Conservation (phyloP, 2,888 invertebrate genomes). For the Aporophyla lueneburgensis region DNA sequence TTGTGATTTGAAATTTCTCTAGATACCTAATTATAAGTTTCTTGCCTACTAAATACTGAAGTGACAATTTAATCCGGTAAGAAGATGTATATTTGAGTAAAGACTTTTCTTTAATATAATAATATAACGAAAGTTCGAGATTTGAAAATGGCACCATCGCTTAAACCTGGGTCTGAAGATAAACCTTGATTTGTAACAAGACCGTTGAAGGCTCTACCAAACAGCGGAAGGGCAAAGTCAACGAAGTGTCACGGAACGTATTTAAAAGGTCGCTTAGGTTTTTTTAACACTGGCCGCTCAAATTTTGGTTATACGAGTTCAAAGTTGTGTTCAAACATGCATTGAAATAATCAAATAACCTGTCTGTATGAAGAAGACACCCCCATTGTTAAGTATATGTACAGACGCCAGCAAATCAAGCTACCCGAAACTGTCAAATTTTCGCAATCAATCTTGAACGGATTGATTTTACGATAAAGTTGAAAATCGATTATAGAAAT, state of each 20-base stretch:
- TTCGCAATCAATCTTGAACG: too few species aligned
- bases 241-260: constrained; percentile 9
- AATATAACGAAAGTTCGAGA: too few species aligned
- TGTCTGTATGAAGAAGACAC: background rate
- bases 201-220: background rate
- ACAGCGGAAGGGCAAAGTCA: constrained; percentile 14
- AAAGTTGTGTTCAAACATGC: background rate
- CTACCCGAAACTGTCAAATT: too few species aligned
- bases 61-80: background rate
- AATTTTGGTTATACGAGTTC: constrained; percentile 22
- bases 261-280: constrained; percentile 15
- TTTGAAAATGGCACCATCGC: background rate
- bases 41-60: background rate
- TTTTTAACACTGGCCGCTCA: constrained; percentile 1
- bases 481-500: too few species aligned
- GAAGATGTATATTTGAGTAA: background rate
- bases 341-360: constrained; percentile 23
- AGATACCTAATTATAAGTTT: too few species aligned
- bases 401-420: too few species aligned
- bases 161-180: background rate
- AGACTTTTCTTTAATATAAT: background rate
- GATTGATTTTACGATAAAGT: too few species aligned
- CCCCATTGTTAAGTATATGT: background rate
- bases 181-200: constrained; percentile 4
- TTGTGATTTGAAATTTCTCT: background rate